A percentile compares a stretch with the other conserved stretches of the same genome.
Evolutionary conservation across 2,113 vertebrate species (phyloP).

Genomic region (Nerophis lumbriciformis): DNA sequence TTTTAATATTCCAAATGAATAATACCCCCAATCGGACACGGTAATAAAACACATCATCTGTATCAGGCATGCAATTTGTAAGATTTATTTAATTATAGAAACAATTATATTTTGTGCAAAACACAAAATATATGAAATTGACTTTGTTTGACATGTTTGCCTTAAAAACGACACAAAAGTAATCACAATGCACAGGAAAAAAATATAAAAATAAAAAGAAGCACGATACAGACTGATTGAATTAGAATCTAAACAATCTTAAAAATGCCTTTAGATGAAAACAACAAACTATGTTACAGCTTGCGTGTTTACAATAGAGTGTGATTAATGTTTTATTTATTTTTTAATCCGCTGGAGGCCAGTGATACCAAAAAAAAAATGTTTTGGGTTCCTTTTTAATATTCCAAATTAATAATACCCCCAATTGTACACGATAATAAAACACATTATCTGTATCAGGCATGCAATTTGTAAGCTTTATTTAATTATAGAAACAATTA

Average conservation of each 20-base stretch:
- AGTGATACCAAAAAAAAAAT: too few species aligned
- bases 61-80: neutral
- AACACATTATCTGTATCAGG: too few species aligned
- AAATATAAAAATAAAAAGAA: too few species aligned
- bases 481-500: neutral
- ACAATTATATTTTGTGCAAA: neutral
- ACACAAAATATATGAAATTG: neutral
- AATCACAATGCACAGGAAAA: neutral
- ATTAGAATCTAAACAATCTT: neutral
- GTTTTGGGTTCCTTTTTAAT: neutral
- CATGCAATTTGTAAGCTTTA: neutral
- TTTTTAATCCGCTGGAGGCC: too few species aligned
- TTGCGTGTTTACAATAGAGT: neutral
- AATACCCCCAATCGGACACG: too few species aligned
- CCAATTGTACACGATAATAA: too few species aligned
- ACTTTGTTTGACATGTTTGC: too few species aligned
- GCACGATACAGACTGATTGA: too few species aligned
- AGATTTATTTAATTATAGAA: constrained; percentile 1
- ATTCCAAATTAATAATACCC: too few species aligned
- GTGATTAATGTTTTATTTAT: too few species aligned
- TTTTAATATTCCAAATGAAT: too few species aligned
- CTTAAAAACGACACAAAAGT: neutral
- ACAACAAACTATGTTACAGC: neutral
- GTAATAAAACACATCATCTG: too few species aligned
- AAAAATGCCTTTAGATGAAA: neutral